phyloP scores from a whole-genome alignment of 1,140 invertebrate species.

The Drosophila oshimai region DNA sequence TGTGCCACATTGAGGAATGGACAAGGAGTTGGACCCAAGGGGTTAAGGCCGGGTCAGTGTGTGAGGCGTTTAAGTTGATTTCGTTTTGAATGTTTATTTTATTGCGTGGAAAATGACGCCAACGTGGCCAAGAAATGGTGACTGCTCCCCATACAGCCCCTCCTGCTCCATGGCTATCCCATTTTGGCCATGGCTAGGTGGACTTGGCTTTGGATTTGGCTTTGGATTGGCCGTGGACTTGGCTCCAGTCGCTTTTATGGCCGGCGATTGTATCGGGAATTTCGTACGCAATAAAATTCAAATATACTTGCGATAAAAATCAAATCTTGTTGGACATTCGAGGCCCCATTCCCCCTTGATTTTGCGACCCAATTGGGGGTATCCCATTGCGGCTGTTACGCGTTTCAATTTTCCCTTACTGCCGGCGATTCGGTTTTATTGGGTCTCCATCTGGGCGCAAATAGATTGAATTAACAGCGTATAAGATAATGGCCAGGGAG shows the following conservation, averaged over 20 bases:
- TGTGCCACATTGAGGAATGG: slow-evolving; percentile 76
- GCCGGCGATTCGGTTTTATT: slow-evolving; percentile 23
- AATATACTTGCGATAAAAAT: slow-evolving; percentile 82
- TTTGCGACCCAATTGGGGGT: slow-evolving; percentile 3
- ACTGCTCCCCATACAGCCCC: too few species aligned
- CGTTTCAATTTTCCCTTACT: slow-evolving; percentile 54
- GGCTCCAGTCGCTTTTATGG: slow-evolving; percentile 76
- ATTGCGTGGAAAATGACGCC: slow-evolving; percentile 82
- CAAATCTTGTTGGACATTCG: slow-evolving; percentile 78
- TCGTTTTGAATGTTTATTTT: slow-evolving; percentile 82
- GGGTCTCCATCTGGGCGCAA: slow-evolving; percentile 16
- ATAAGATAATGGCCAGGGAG: neutral
- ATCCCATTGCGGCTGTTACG: slow-evolving; percentile 45
- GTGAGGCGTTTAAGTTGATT: slow-evolving; percentile 77
- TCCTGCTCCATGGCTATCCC: neutral
- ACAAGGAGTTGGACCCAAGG: slow-evolving; percentile 18
- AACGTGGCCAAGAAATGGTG: slow-evolving; percentile 80
- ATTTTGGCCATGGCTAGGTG: slow-evolving; percentile 8
- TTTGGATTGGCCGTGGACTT: slow-evolving; percentile 26
- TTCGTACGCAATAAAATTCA: slow-evolving; percentile 82
- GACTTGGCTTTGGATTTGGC: neutral
- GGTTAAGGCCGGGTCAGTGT: slow-evolving; percentile 15
- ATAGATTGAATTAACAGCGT: slow-evolving; percentile 16
- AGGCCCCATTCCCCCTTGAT: slow-evolving; percentile 6
- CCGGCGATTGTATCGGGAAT: slow-evolving; percentile 72